These are phyloP conservation scores for Daboia siamensis DNA, from an alignment of 2,113 vertebrate species.

Conservation along the genomic window DNA sequence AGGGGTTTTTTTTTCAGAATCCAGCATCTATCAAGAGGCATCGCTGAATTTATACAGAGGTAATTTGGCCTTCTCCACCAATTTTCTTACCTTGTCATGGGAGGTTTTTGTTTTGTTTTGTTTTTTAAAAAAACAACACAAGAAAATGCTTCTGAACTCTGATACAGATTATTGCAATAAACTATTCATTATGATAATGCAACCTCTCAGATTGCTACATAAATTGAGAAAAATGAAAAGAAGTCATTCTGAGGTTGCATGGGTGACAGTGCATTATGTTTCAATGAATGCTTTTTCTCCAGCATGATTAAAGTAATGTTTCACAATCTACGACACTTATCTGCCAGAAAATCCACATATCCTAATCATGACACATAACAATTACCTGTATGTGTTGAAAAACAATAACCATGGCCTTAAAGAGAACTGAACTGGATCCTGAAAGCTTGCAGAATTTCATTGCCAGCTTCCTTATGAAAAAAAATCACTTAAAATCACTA, in stretches of 20 bases:
- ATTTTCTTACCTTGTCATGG: background rate
- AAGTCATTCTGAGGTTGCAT: background rate
- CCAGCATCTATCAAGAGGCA: background rate
- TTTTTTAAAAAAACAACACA: background rate
- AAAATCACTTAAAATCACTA: background rate
- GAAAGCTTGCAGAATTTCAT: background rate
- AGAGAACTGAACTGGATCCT: background rate
- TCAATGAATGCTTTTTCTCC: background rate
- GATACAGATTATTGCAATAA: background rate
- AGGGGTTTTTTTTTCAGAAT: background rate
- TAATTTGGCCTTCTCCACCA: background rate
- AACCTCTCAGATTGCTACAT: background rate
- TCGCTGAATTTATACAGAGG: background rate
- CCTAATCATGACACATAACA: background rate
- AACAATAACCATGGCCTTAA: background rate
- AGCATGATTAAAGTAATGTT: background rate
- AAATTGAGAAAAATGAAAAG: background rate
- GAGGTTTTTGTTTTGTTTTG: background rate
- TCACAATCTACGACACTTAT: background rate
- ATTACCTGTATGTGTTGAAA: background rate
- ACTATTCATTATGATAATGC: fast-evolving
- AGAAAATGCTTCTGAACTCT: background rate
- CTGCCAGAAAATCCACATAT: background rate
- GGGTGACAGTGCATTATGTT: background rate
- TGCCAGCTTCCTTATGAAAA: background rate